These are phyloP conservation scores for Todiramphus saurophagus DNA, from an alignment of 2,113 vertebrate genomes.

Conservation along the genomic window DNA sequence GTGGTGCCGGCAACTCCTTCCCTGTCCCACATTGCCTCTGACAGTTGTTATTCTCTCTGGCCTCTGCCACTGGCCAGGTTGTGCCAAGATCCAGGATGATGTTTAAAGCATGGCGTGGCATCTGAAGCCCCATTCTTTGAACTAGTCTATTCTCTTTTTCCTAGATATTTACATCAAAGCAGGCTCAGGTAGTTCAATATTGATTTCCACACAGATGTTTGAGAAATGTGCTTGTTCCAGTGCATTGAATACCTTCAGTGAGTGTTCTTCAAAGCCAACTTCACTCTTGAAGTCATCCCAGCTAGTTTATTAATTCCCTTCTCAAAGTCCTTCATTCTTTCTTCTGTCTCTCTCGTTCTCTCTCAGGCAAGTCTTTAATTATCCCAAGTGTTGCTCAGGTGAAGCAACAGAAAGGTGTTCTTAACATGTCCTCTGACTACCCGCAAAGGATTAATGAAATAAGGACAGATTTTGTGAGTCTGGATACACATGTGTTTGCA, in stretches of 20 bases:
- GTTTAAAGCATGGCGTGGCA: background rate
- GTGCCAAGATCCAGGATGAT: background rate
- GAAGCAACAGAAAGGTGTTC: constrained; percentile 16
- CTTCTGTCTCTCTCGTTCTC: background rate
- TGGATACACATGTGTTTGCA: background rate
- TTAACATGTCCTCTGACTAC: constrained; percentile 30
- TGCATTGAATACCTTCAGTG: constrained; percentile 17
- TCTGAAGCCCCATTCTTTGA: background rate
- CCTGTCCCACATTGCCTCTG: background rate
- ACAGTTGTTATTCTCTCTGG: background rate
- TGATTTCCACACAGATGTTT: background rate
- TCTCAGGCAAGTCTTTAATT: constrained; percentile 30
- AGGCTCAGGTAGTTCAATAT: constrained; percentile 8
- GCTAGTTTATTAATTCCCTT: background rate
- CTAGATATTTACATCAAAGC: constrained; percentile 20
- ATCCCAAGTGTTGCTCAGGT: constrained; percentile 22
- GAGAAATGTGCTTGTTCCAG: background rate
- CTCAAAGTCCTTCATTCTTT: constrained; percentile 24
- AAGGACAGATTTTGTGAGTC: background rate
- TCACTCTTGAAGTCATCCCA: constrained; percentile 36
- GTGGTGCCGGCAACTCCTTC: background rate
- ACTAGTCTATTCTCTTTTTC: background rate
- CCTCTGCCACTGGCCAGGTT: background rate
- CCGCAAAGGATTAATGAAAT: constrained; percentile 5
- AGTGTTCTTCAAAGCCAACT: constrained; percentile 45